Percentiles rank a stretch among this genome's conserved stretches.
phyloP scores from a whole-genome alignment of 2,888 invertebrate species.

The Drosophila melanosoma region DNA sequence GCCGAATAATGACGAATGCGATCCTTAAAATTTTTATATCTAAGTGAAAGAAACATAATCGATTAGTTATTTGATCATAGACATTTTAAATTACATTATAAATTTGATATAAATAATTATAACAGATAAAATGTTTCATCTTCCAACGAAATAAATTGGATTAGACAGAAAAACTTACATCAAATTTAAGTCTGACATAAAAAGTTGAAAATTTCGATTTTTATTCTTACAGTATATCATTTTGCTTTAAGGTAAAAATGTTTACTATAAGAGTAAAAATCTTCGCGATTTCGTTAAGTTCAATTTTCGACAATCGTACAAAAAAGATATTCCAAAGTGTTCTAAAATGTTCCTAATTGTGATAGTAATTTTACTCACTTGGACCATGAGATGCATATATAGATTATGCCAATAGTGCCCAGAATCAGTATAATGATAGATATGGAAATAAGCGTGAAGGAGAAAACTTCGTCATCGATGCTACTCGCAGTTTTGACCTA shows the following conservation, averaged over 20 bases:
- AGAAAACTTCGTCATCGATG: slow-evolving; percentile 90
- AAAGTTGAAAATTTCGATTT: too few species aligned
- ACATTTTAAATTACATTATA: not conserved
- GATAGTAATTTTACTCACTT: slow-evolving; percentile 87
- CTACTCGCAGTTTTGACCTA: slow-evolving; percentile 86
- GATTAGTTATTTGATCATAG: not conserved
- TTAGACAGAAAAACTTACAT: too few species aligned
- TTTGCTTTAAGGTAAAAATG: not conserved
- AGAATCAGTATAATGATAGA: slow-evolving; percentile 95
- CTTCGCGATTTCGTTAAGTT: not conserved
- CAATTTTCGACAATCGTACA: not conserved
- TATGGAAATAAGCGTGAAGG: slow-evolving; percentile 94
- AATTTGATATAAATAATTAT: too few species aligned
- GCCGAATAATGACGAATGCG: slow-evolving; percentile 91
- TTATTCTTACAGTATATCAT: too few species aligned
- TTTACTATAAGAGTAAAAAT: not conserved
- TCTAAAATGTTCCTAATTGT: not conserved
- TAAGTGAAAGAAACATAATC: slow-evolving; percentile 76
- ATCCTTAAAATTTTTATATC: slow-evolving; percentile 95
- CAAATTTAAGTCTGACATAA: too few species aligned
- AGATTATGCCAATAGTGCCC: slow-evolving; percentile 94
- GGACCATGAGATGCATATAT: slow-evolving; percentile 97
- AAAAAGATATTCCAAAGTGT: not conserved
- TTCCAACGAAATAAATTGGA: too few species aligned
- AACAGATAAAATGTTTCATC: too few species aligned